Evolutionary conservation across 2,113 vertebrate genomes (phyloP).

Genomic region (Hippocampus mohnikei): DNA sequence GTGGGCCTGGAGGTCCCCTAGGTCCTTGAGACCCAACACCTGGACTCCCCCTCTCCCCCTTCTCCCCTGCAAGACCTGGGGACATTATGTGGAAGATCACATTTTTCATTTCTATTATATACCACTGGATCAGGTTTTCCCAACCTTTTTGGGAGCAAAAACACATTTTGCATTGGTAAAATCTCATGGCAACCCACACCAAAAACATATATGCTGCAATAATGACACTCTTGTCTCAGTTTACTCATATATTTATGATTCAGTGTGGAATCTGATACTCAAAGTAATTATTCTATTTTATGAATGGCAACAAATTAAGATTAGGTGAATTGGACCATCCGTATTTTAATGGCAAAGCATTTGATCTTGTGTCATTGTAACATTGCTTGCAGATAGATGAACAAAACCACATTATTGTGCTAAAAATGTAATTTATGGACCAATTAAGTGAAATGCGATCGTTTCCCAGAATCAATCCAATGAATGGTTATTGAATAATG

Average conservation of each 20-base stretch:
- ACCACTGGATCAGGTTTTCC: not conserved
- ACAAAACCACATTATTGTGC: not conserved
- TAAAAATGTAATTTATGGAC: not conserved
- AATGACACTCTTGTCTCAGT: not conserved
- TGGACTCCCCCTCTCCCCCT: constrained; percentile 57
- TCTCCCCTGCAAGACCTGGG: constrained; percentile 54
- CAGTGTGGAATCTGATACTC: not conserved
- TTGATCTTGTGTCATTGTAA: not conserved
- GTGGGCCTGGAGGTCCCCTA: constrained; percentile 57
- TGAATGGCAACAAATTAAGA: not conserved
- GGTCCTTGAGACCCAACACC: constrained; percentile 61
- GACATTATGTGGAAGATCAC: not conserved
- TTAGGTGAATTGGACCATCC: not conserved
- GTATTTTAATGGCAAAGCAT: not conserved
- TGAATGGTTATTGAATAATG: not conserved
- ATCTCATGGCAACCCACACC: not conserved
- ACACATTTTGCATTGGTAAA: not conserved
- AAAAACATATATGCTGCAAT: not conserved
- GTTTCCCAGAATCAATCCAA: too few species aligned
- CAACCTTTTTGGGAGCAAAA: not conserved
- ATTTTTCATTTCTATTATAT: not conserved
- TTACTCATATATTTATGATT: not conserved
- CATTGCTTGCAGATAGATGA: too few species aligned
- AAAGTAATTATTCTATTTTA: not conserved
- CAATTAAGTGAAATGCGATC: too few species aligned